These are phyloP conservation scores for Cynocephalus volans DNA, from an alignment of 2,113 vertebrate species.

Conservation along the genomic window DNA sequence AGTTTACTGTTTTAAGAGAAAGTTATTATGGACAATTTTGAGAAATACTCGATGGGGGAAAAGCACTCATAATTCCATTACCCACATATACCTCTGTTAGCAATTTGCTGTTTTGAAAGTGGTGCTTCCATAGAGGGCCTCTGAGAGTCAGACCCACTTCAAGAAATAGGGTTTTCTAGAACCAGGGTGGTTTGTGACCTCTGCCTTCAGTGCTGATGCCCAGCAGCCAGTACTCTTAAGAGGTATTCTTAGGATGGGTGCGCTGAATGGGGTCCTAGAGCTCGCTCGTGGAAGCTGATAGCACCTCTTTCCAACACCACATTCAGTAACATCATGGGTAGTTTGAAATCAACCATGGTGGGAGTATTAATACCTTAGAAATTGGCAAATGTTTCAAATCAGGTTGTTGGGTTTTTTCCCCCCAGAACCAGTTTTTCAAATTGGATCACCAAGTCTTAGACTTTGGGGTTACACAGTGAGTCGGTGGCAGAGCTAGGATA, in stretches of 20 bases:
- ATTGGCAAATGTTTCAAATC: not conserved
- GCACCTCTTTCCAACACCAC: not conserved
- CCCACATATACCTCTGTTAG: not conserved
- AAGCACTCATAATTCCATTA: not conserved
- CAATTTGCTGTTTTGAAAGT: not conserved
- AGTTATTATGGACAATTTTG: not conserved
- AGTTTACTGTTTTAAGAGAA: not conserved
- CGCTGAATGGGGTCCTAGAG: accelerated
- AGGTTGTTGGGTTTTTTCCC: not conserved
- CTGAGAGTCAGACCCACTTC: not conserved
- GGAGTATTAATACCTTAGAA: not conserved
- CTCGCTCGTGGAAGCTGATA: accelerated
- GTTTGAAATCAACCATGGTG: not conserved
- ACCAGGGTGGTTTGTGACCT: not conserved
- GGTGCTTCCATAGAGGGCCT: not conserved
- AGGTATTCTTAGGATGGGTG: not conserved
- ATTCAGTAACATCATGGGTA: accelerated
- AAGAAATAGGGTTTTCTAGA: not conserved
- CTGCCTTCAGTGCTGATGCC: not conserved
- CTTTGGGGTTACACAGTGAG: not conserved
- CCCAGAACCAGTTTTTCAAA: not conserved
- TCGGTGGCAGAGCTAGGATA: not conserved
- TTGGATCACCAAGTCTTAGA: not conserved
- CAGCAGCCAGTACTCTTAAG: accelerated
- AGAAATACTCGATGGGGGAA: not conserved